Evolutionary conservation across 1,140 invertebrate species (phyloP).

Genomic region (Proales similis): DNA sequence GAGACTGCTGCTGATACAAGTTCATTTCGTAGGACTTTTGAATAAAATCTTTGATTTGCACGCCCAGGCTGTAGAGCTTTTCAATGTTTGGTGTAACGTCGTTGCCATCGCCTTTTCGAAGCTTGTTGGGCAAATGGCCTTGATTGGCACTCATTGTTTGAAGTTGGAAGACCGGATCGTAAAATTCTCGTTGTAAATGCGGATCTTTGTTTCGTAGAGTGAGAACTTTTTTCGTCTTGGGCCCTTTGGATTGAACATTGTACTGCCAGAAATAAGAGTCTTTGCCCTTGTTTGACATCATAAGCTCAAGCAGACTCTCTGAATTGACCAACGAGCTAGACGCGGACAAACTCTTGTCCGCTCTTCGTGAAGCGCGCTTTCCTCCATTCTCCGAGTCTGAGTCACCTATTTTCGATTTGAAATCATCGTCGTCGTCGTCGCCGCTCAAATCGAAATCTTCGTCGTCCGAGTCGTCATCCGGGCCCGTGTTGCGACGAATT

Average conservation of each 20-base stretch:
- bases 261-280: slow-evolving; percentile 86
- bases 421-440: too few relatives aligned
- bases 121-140: slow-evolving; percentile 60
- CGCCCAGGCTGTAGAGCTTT: slow-evolving; percentile 48
- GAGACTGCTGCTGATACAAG: too few relatives aligned
- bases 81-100: slow-evolving; percentile 87
- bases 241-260: slow-evolving; percentile 94
- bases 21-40: slow-evolving; percentile 37
- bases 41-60: slow-evolving; percentile 36
- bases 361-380: slow-evolving; percentile 9
- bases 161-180: slow-evolving; percentile 76
- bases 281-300: slow-evolving; percentile 19
- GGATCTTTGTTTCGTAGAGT: slow-evolving; percentile 65
- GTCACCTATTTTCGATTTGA: slow-evolving; percentile 12
- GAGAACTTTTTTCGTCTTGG: slow-evolving; percentile 61
- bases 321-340: slow-evolving; percentile 8
- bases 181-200: slow-evolving; percentile 75
- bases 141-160: neutral
- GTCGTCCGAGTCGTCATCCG: slow-evolving; percentile 2
- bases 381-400: slow-evolving; percentile 18
- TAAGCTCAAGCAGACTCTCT: slow-evolving; percentile 14
- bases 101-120: slow-evolving; percentile 91
- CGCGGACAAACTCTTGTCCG: too few relatives aligned
- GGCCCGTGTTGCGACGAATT: neutral
- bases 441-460: too few relatives aligned